Conservation (phyloP, 2,113 vertebrate species). For the Laticauda colubrina region DNA sequence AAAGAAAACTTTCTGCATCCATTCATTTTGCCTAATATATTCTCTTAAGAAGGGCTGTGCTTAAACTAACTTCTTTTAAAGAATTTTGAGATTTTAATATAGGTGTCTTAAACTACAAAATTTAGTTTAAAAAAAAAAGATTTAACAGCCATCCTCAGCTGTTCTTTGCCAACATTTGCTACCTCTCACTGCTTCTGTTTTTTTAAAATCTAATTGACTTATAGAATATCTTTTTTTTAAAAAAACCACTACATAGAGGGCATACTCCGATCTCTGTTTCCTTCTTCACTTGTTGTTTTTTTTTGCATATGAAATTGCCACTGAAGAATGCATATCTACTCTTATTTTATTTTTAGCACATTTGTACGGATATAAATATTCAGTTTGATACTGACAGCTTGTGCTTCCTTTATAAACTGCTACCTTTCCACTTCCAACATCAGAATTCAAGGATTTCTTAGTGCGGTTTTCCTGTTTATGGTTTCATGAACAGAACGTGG, state of each 20-base stretch:
- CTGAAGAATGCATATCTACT: rapidly evolving
- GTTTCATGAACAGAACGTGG: background rate
- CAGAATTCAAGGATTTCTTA: background rate
- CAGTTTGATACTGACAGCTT: background rate
- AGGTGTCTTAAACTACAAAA: background rate
- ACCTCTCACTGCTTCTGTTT: background rate
- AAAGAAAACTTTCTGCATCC: background rate
- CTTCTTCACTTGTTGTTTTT: background rate
- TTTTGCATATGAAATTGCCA: background rate
- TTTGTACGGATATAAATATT: background rate
- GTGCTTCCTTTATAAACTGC: slow-evolving; percentile 16
- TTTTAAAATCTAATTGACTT: background rate
- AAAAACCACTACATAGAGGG: background rate
- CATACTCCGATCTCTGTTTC: background rate
- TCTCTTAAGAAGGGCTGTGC: background rate
- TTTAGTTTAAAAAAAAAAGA: background rate
- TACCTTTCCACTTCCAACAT: background rate
- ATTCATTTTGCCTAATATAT: background rate
- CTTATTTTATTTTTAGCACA: background rate
- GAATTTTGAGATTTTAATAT: background rate
- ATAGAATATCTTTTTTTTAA: background rate
- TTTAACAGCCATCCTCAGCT: background rate
- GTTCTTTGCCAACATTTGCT: background rate
- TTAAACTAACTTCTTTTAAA: background rate
- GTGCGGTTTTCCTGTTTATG: background rate